Evolutionary conservation across 2,888 invertebrate species (phyloP).

Genomic region (Sarcophaga carnaria): DNA sequence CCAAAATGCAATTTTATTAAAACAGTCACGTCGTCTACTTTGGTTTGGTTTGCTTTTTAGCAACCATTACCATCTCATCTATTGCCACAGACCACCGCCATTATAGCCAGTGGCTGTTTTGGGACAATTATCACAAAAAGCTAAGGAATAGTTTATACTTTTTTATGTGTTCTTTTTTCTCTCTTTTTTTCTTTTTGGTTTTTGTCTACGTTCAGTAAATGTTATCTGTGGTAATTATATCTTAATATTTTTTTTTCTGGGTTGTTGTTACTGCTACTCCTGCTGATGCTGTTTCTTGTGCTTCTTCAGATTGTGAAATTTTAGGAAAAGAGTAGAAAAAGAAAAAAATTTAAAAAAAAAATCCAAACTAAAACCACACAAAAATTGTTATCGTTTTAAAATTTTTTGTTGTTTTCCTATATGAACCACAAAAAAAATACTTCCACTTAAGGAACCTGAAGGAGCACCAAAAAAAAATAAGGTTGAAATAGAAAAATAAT

Average conservation of each 20-base stretch:
- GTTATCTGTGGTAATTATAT: constrained; percentile 63
- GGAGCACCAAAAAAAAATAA: neutral
- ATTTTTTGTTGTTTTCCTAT: constrained; percentile 3
- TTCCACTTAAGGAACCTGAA: too few species aligned
- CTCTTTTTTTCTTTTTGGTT: neutral
- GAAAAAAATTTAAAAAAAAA: neutral
- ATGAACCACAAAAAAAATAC: neutral
- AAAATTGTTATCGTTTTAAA: constrained; percentile 38
- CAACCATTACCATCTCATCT: neutral
- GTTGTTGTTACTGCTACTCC: neutral
- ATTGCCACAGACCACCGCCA: neutral
- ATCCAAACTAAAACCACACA: neutral
- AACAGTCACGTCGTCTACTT: constrained; percentile 48
- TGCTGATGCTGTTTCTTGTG: neutral
- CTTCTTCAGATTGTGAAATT: neutral
- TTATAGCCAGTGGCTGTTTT: constrained; percentile 12
- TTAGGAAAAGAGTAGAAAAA: neutral
- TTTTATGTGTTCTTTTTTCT: neutral
- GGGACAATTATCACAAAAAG: constrained; percentile 49
- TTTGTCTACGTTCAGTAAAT: constrained; percentile 9
- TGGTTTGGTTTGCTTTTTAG: constrained; percentile 54
- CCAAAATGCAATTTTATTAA: neutral
- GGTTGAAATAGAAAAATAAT: neutral
- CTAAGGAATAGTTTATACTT: constrained; percentile 39
- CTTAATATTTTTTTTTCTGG: constrained; percentile 41